Conservation (phyloP, 2,888 invertebrate genomes). For the Bembecia ichneumoniformis region DNA sequence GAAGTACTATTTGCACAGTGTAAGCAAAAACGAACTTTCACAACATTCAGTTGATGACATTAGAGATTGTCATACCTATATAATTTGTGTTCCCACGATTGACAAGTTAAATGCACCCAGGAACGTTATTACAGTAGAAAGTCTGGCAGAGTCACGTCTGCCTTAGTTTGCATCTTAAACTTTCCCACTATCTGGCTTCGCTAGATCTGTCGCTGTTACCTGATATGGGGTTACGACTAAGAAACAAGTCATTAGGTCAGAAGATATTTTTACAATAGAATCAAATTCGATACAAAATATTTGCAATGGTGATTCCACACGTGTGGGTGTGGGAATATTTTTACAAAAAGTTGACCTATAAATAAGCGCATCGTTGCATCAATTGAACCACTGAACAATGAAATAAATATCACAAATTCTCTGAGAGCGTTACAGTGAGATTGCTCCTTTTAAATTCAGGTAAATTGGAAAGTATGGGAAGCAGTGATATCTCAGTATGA, state of each 20-base stretch:
- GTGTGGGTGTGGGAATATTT: slow-evolving; percentile 54
- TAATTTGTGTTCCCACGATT: slow-evolving; percentile 64
- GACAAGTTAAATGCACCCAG: slow-evolving; percentile 53
- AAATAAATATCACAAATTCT: slow-evolving; percentile 9
- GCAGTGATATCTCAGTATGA: no score
- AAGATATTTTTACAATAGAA: slow-evolving; percentile 31
- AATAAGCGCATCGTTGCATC: slow-evolving; percentile 27
- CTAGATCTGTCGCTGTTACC: slow-evolving; percentile 56
- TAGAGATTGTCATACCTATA: slow-evolving; percentile 39
- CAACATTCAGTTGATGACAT: slow-evolving; percentile 39
- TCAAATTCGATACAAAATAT: slow-evolving; percentile 16
- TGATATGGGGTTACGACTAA: slow-evolving; percentile 38
- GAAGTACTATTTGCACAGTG: slow-evolving; percentile 11
- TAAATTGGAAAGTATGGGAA: not conserved
- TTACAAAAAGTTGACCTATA: slow-evolving; percentile 19
- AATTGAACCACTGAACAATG: slow-evolving; percentile 32
- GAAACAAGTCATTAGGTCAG: slow-evolving; percentile 54
- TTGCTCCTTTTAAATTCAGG: not conserved
- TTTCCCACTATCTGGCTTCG: slow-evolving; percentile 53
- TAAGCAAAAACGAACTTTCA: slow-evolving; percentile 26
- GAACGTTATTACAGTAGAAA: slow-evolving; percentile 56
- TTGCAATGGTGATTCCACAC: slow-evolving; percentile 34
- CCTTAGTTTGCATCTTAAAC: slow-evolving; percentile 59
- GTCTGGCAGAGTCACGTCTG: slow-evolving; percentile 61
- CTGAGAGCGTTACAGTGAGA: not conserved